Base-by-base conservation (phyloP, 2,113 vertebrate species). In the Campylomormyrus tamandua region DNA sequence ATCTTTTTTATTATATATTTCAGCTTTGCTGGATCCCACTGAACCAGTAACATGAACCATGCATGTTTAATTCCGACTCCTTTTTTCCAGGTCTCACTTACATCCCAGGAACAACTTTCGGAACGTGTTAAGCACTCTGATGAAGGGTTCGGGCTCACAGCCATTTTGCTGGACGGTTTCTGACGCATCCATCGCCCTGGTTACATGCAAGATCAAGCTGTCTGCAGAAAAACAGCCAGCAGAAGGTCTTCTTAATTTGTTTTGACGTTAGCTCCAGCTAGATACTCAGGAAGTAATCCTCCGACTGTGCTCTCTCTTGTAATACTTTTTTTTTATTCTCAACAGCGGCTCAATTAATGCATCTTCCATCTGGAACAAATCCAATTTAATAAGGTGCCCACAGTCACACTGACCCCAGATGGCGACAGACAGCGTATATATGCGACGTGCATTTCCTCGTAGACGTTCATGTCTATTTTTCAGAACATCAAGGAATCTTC, bases 341-440 rank as follows among this genome's bases (percentile, higher is more conserved):
- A 90, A 92, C 92, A 92, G 93, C 90, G 89, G 91, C 92, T 94
- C 94, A 96, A 96, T 96, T 94, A 95, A 94, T 94, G 92, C 92
- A 84, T 62, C 91, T 92, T 93, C 91, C 92, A 93, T 91, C 89
- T 80, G 90, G 89, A 94, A 91, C 90, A 92, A 92, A 91, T 93
- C 93, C 90, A 93, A 90, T 90, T 94, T 96, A 95, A 95, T 95
- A 94, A 95, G 93, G 92, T 92, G 92, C 93, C 93, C 90, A 90
- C 94, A 93, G 93, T 90, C 91, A 91, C 90, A 91, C 90, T 95
- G 94, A 53, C 85, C 21, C 94, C 94, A 94, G 94, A 93, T 87
- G 86, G 87, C 10, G 35, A 15, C 49, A 10, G 49, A 27, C 39
- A 88, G 66, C 39, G 77, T 90, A 74, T 53, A 88, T 89, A 90